Evolutionary conservation across 2,888 invertebrate genomes (phyloP).

Genomic region (Cryptocheilus praepositus): DNA sequence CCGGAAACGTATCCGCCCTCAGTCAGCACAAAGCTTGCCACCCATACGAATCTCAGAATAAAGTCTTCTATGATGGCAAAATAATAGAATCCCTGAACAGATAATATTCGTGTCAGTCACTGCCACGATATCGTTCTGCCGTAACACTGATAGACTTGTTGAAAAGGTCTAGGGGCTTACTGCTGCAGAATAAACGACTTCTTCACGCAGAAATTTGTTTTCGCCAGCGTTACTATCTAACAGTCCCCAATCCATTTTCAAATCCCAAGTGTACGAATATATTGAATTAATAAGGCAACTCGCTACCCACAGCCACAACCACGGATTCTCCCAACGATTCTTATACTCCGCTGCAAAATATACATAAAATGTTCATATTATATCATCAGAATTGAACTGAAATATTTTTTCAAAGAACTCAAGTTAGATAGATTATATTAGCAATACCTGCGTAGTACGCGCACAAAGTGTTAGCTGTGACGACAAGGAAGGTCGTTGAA

Average conservation of each 20-base stretch:
- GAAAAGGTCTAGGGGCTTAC: constrained; percentile 79
- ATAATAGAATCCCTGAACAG: constrained; percentile 89
- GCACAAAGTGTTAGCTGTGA: constrained; percentile 87
- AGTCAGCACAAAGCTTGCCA: constrained; percentile 88
- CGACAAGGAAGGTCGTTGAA: constrained; percentile 96
- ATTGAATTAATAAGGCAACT: constrained; percentile 91
- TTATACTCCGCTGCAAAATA: constrained; percentile 77
- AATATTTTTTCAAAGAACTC: no score
- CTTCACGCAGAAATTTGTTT: constrained; percentile 93
- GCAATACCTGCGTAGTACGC: constrained; percentile 79
- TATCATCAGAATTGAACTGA: neutral
- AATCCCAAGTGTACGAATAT: constrained; percentile 98
- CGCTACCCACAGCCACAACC: constrained; percentile 92
- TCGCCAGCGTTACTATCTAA: constrained; percentile 94
- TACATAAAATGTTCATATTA: constrained; percentile 10
- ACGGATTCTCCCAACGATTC: constrained; percentile 85
- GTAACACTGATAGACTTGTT: neutral
- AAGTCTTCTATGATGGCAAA: constrained; percentile 98
- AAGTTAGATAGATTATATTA: constrained; percentile 20
- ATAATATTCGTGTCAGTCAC: constrained; percentile 59
- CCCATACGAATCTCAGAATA: constrained; percentile 95
- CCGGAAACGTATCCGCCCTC: constrained; percentile 85
- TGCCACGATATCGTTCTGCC: neutral
- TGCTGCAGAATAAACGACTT: constrained; percentile 94
- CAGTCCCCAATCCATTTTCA: constrained; percentile 99